A percentile compares a stretch with the other conserved stretches of the same genome.
Evolutionary conservation across 2,113 vertebrate species (phyloP).

Genomic region (Colossoma macropomum): DNA sequence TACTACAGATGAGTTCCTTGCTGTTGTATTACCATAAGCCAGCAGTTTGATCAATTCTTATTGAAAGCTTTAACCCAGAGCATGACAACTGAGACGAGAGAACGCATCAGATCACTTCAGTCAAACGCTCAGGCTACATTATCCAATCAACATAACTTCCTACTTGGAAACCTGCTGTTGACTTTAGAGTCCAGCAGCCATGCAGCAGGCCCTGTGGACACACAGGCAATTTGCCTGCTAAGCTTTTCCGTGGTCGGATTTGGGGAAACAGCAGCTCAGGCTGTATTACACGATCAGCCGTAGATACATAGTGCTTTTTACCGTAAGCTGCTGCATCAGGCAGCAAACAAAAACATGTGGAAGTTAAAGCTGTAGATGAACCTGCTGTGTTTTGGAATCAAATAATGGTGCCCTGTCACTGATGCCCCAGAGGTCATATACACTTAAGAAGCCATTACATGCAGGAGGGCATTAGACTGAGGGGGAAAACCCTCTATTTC

Average conservation of each 20-base stretch:
- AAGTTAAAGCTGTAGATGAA: not conserved
- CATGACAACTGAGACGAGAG: not conserved
- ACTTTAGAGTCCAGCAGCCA: not conserved
- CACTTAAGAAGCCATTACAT: not conserved
- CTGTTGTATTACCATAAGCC: not conserved
- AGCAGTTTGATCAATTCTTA: not conserved
- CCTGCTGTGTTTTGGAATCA: not conserved
- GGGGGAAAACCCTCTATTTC: not conserved
- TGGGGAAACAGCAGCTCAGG: not conserved
- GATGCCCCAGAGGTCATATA: not conserved
- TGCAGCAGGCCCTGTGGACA: not conserved
- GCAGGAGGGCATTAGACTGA: not conserved
- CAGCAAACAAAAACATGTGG: not conserved
- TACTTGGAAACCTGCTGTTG: not conserved
- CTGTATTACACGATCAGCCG: not conserved
- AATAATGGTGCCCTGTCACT: not conserved
- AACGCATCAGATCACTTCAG: not conserved
- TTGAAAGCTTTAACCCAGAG: not conserved
- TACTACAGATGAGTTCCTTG: too few species aligned
- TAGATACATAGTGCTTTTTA: constrained; percentile 2
- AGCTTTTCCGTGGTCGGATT: not conserved
- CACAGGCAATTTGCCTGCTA: not conserved
- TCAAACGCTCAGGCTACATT: not conserved
- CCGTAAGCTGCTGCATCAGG: not conserved
- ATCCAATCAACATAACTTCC: not conserved